A percentile compares a stretch with the other conserved stretches of the same genome.
Conservation (phyloP, 2,113 vertebrate genomes). For the Mola mola region DNA sequence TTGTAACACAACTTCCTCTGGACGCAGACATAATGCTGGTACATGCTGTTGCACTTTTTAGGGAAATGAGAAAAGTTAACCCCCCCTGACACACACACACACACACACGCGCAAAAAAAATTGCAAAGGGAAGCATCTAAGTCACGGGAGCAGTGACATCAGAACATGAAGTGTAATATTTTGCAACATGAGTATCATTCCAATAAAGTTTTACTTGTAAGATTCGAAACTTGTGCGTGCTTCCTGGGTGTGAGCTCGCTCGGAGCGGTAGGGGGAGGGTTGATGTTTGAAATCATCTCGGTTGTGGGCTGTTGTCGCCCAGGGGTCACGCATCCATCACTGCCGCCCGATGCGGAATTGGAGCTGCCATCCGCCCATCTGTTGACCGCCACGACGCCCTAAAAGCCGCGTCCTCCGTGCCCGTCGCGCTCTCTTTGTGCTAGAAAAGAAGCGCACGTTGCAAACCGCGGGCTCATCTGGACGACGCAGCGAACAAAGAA, state of each 20-base stretch:
- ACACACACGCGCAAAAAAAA: slow-evolving; percentile 29
- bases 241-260: not conserved
- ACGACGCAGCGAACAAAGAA: slow-evolving; percentile 65
- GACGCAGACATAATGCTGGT: slow-evolving; percentile 72
- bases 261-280: not conserved
- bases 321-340: slow-evolving; percentile 42
- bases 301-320: not conserved
- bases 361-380: slow-evolving; percentile 48
- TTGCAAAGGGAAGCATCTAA: slow-evolving; percentile 61
- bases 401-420: not conserved
- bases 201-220: slow-evolving; percentile 84
- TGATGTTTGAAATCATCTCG: not conserved
- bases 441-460: not conserved
- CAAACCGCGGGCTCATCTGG: not conserved
- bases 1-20: slow-evolving; percentile 66
- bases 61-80: slow-evolving; percentile 64
- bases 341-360: slow-evolving; percentile 35
- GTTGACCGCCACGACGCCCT: slow-evolving; percentile 30
- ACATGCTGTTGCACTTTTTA: slow-evolving; percentile 75
- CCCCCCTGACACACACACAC: slow-evolving; percentile 25
- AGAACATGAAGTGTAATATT: slow-evolving; percentile 77
- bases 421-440: too few relatives aligned
- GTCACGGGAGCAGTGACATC: slow-evolving; percentile 58
- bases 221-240: slow-evolving; percentile 48
- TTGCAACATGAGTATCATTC: slow-evolving; percentile 83